A percentile compares a stretch with the other conserved stretches of the same genome.
Evolutionary conservation across 2,797 vertebrate species (phyloP).

Genomic region (Valencia hispanica): DNA sequence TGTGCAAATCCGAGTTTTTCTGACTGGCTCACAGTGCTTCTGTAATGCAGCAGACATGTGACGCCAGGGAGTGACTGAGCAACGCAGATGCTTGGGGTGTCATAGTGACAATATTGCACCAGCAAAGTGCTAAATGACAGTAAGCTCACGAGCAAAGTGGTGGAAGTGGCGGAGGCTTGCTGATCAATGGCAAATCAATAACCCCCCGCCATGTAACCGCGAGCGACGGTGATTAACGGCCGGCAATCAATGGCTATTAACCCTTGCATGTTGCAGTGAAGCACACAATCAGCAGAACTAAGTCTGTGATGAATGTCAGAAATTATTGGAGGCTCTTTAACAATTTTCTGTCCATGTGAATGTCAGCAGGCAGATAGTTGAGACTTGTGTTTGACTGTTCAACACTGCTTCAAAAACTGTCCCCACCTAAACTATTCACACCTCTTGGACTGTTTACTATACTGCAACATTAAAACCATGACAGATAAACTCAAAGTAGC

Average conservation of each 20-base stretch:
- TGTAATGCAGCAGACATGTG: conserved; percentile 51
- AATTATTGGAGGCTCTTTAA: conserved; percentile 48
- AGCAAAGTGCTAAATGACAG: conserved; percentile 73
- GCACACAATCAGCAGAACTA: conserved; percentile 48
- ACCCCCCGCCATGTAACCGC: conserved; percentile 74
- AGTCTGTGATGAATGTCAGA: conserved; percentile 44
- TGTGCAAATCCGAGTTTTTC: conserved; percentile 44
- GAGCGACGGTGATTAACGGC: conserved; percentile 76
- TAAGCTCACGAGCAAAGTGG: conserved; percentile 68
- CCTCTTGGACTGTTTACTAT: neutral
- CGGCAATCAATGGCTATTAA: conserved; percentile 76
- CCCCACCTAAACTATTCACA: neutral
- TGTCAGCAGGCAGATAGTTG: conserved; percentile 43
- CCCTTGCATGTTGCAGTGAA: conserved; percentile 63
- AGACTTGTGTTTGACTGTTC: conserved; percentile 47
- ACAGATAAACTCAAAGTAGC: neutral
- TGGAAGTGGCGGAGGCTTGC: conserved; percentile 52
- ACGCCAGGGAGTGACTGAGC: conserved; percentile 66
- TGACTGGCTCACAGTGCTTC: conserved; percentile 24
- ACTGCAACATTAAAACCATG: neutral
- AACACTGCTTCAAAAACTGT: conserved; percentile 22
- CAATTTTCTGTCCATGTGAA: conserved; percentile 51
- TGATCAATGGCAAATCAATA: conserved; percentile 76
- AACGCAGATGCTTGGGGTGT: conserved; percentile 56
- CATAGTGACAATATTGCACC: conserved; percentile 71